Conservation (phyloP, 92 coral and sea anemone species). For the Meandrina meandrites region DNA sequence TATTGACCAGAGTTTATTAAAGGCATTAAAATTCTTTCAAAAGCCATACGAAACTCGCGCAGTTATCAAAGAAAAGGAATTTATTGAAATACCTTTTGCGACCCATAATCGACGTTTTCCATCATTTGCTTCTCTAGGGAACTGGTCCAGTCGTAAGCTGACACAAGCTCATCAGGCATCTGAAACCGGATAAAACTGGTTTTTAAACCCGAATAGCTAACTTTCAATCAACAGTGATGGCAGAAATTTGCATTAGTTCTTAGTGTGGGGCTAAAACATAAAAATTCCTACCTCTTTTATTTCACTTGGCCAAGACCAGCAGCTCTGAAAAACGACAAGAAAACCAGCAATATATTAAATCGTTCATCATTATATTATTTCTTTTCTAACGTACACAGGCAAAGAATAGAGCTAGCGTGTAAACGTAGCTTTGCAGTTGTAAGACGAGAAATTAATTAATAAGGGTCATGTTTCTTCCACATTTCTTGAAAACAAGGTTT, state of each 20-base stretch:
- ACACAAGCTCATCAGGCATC: constrained; percentile 76
- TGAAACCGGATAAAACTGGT: constrained; percentile 27
- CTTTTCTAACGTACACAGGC: background rate
- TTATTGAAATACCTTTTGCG: constrained; percentile 58
- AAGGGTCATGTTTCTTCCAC: background rate
- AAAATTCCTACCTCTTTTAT: constrained; percentile 66
- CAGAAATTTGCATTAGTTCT: background rate
- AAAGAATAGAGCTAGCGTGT: background rate
- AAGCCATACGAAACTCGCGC: no score
- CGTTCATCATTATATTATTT: background rate
- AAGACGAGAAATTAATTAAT: no score
- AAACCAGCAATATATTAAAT: background rate
- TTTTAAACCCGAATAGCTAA: background rate
- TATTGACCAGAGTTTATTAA: no score
- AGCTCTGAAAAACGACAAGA: constrained; percentile 53
- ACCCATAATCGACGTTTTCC: constrained; percentile 55
- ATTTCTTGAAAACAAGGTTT: no score
- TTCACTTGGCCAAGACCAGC: constrained; percentile 89
- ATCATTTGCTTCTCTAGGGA: constrained; percentile 74
- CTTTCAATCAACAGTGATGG: background rate
- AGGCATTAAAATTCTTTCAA: no score
- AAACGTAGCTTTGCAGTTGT: background rate
- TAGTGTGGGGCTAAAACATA: background rate
- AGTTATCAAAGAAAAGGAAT: background rate
- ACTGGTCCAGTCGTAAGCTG: constrained; percentile 70